Conservation (phyloP, 2,888 invertebrate genomes). For the Stenchaetothrips biformis region DNA sequence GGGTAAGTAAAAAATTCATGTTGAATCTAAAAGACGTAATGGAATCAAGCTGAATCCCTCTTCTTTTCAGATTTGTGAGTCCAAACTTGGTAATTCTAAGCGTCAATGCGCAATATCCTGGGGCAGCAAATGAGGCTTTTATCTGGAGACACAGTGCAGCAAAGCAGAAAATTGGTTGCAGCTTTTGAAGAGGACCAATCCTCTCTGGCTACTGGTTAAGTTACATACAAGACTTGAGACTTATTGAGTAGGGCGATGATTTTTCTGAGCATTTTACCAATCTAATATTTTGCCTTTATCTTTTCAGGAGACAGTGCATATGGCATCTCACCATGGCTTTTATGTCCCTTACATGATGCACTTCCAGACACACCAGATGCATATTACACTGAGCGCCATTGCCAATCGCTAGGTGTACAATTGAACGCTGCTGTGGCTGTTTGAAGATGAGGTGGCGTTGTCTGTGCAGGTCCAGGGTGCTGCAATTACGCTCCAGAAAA, state of each 20-base stretch:
- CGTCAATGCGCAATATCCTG: not conserved
- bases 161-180: not conserved
- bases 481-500: not conserved
- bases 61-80: not conserved
- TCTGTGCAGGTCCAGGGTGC: not conserved
- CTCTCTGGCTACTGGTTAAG: not conserved
- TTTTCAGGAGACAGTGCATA: not conserved
- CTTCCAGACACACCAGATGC: not conserved
- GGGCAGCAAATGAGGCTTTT: not conserved
- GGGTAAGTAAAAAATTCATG: not conserved
- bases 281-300: not conserved
- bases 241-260: no score
- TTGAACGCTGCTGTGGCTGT: not conserved
- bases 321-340: not conserved
- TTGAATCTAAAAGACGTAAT: no score
- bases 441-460: not conserved
- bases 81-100: not conserved
- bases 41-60: not conserved
- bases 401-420: no score
- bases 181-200: not conserved
- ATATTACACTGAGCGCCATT: no score
- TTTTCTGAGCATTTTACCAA: not conserved
- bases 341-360: not conserved
- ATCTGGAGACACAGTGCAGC: not conserved
- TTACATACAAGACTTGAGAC: not conserved